Evolutionary conservation across 1,140 invertebrate genomes (phyloP), one percentile per base, ranked within the genome.

Genomic region (Aphis craccivora): DNA sequence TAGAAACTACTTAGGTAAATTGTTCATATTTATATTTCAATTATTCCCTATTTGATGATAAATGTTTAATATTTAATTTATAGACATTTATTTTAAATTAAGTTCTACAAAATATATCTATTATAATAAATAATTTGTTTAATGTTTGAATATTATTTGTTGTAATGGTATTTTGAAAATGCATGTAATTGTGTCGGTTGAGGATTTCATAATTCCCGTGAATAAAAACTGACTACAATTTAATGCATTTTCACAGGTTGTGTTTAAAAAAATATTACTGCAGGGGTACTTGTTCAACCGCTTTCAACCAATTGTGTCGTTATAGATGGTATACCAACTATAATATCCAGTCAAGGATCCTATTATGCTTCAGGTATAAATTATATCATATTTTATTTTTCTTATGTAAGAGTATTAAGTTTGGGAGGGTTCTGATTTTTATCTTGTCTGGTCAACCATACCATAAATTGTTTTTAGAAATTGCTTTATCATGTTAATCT

Each of bases 201-300:
- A 67, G 55, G 89, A 45, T 84, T 93, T 93, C 23, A 23, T 89
- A 89, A 89, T 53, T 23, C 8, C 25, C 6, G 8, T 81, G 0
- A 48, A 84, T 53, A 53, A 81, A 92, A 93, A 43, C 76, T 86
- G 91, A 81, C 45, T 51, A 86, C 91, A 93, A 93, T 93, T 92
- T 48, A 93, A 93, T 93, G 91, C 81, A 84, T 93, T 84, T 93
- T 86, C 91, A n/a, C 91, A 93, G 91, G 91, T 83, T 93, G 91
- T 84, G 76, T 93, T 43, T 93, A 93, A 93, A 93, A 86, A 84
- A 40, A 93, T 93, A 84, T 93, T 86, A 93, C 91, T 93, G 48
- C 91, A 93, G 91, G 91, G 48, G 81, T 93, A 86, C 91, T 93
- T 86, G 81, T 84, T 86, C 81, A 37, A 40, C 81, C 81, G 37